Conservation (phyloP, 2,797 vertebrate species). For the Lepidocolaptes lacrymiger region DNA sequence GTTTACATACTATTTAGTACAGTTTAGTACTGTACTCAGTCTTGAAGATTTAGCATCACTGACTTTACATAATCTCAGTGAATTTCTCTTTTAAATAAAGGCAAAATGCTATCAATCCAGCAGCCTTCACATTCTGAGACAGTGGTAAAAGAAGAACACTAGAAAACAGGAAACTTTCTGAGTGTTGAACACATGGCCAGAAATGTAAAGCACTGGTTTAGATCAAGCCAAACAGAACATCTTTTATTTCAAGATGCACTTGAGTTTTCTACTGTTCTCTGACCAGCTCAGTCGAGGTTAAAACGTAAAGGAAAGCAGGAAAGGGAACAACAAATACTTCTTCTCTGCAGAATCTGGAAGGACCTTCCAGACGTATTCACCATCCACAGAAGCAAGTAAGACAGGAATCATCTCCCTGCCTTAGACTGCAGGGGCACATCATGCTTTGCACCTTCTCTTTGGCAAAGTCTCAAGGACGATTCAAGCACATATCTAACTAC, state of each 20-base stretch:
- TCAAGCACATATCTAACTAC: background rate
- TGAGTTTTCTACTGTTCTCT: background rate
- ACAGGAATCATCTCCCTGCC: background rate
- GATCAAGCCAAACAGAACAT: background rate
- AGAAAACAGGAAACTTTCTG: background rate
- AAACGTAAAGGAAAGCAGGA: background rate
- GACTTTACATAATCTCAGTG: background rate
- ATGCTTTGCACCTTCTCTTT: background rate
- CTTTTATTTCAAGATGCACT: background rate
- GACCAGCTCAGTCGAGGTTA: background rate
- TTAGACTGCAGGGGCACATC: background rate
- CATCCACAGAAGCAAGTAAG: background rate
- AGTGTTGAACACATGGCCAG: background rate
- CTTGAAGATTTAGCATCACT: background rate
- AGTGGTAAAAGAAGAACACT: background rate
- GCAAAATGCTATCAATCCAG: background rate
- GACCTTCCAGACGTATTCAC: background rate
- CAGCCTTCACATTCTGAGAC: background rate
- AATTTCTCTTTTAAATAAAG: background rate
- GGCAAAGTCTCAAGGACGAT: background rate
- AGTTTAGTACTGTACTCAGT: background rate
- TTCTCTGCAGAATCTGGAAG: background rate
- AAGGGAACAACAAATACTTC: background rate
- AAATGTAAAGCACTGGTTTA: background rate
- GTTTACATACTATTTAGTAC: background rate